Conservation (phyloP, 2,113 vertebrate genomes). For the Brachirus orientalis region DNA sequence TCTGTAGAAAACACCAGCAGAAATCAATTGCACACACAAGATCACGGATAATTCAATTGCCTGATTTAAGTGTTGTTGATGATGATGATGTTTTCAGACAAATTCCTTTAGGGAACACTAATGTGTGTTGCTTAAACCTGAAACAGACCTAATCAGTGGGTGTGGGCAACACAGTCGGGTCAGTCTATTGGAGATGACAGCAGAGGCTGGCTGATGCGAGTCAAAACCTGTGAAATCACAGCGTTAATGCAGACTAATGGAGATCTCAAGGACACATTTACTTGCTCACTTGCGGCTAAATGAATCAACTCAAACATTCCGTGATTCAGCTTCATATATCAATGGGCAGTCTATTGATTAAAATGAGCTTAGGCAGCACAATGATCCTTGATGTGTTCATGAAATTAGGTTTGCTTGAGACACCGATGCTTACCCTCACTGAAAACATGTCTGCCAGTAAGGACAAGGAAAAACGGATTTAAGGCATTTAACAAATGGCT, state of each 20-base stretch:
- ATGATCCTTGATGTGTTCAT: too few relatives aligned
- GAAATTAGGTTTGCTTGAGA: too few relatives aligned
- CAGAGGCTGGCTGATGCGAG: slow-evolving; percentile 17
- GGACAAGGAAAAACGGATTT: too few relatives aligned
- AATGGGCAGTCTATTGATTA: slow-evolving; percentile 26
- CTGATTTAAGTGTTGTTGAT: slow-evolving; percentile 13
- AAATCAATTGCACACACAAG: too few relatives aligned
- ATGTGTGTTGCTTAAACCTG: slow-evolving; percentile 27
- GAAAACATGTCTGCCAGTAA: too few relatives aligned
- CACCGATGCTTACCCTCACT: too few relatives aligned
- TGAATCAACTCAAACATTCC: slow-evolving; percentile 25
- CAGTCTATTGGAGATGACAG: slow-evolving; percentile 22
- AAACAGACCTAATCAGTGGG: slow-evolving; percentile 39
- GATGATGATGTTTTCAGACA: slow-evolving; percentile 46
- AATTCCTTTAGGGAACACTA: not conserved
- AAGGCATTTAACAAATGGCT: too few relatives aligned
- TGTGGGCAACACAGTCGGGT: slow-evolving; percentile 24
- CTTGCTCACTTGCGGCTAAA: slow-evolving; percentile 17
- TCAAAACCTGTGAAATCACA: slow-evolving; percentile 22
- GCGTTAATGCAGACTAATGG: slow-evolving; percentile 19
- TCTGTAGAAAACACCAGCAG: too few relatives aligned
- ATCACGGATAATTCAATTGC: too few relatives aligned
- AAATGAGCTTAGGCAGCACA: slow-evolving; percentile 3
- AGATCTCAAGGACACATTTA: slow-evolving; percentile 44
- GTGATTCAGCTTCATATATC: slow-evolving; percentile 20